Evolutionary conservation across 2,113 vertebrate genomes (phyloP).

Genomic region (Butorides virescens): DNA sequence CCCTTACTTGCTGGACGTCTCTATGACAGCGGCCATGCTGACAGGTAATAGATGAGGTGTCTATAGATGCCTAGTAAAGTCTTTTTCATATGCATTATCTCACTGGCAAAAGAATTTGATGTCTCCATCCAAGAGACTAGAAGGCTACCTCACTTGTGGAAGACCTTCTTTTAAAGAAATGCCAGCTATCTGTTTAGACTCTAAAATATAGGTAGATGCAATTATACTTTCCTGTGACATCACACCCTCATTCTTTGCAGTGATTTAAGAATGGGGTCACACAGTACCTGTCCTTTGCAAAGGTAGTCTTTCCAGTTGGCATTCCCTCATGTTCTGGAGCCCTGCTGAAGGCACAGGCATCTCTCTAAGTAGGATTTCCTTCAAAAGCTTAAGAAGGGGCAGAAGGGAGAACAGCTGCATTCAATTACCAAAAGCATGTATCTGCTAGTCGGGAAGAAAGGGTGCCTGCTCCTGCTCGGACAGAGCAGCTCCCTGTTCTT

Average conservation of each 20-base stretch:
- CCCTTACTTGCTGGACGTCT: neutral
- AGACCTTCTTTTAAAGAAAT: neutral
- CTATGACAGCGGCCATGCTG: neutral
- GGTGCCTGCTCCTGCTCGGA: neutral
- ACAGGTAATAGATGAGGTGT: neutral
- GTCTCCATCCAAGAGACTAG: neutral
- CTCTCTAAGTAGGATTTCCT: neutral
- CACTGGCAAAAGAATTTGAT: neutral
- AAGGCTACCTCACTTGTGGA: neutral
- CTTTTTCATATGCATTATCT: neutral
- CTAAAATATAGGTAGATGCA: neutral
- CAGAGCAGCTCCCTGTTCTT: neutral
- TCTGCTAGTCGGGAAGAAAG: neutral
- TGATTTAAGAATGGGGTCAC: neutral
- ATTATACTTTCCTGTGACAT: neutral
- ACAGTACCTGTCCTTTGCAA: neutral
- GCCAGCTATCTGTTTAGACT: neutral
- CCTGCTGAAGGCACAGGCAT: neutral
- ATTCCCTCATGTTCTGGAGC: neutral
- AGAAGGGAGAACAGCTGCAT: slow-evolving; percentile 7
- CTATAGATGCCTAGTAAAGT: neutral
- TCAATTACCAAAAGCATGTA: neutral
- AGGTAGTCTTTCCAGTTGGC: neutral
- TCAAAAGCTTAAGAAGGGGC: neutral
- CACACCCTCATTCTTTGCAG: neutral